Evolutionary conservation across 2,797 vertebrate species (phyloP), one percentile per base, ranked within the genome.

Genomic region (Helarctos malayanus): DNA sequence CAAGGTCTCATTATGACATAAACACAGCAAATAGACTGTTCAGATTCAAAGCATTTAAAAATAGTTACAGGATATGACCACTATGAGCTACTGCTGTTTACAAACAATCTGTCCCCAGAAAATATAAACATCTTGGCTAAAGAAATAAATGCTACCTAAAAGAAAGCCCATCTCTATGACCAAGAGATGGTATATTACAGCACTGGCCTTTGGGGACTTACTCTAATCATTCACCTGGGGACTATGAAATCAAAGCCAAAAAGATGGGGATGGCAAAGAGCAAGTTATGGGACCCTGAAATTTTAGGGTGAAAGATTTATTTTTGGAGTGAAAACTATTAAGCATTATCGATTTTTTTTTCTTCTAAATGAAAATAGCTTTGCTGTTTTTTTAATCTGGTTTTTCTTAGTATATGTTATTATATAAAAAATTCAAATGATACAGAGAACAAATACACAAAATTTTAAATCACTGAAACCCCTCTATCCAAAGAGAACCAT

Each of bases 41-140:
- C 54, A 79, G 38, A 82, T 49, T 92, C 32, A 80, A 95, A 89
- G 27, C 45, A 93, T 88, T 89, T 97, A 79, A 87, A 94, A 97
- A 88, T 45, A 76, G 75, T 71, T 95, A 73, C 32, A 91, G 41
- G 45, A 76, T 82, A 47, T 81, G 61, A 76, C 21, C 45, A 88
- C 86, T 52, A 29, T 81, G 25, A 82, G 56, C 32, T 52, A 82
- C 65, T 45, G 14, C 61, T 69, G 25, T 65, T 76, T 90, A 69
- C 88, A 97, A 95, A 83, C 13, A 86, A 81, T 45, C 56, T 89
- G 47, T 13, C n/a, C 71, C 71, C 41, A 16, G n/a, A 35, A 75
- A 78, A 54, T 11, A 78, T 7, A 82, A 96, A 85, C 12, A 91
- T 63, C 49, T 93, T 78, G 57, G n/a, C 38, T 86, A 94, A 94